Base-by-base conservation (phyloP, 2,888 invertebrate genomes). In the Thalpophila matura region DNA sequence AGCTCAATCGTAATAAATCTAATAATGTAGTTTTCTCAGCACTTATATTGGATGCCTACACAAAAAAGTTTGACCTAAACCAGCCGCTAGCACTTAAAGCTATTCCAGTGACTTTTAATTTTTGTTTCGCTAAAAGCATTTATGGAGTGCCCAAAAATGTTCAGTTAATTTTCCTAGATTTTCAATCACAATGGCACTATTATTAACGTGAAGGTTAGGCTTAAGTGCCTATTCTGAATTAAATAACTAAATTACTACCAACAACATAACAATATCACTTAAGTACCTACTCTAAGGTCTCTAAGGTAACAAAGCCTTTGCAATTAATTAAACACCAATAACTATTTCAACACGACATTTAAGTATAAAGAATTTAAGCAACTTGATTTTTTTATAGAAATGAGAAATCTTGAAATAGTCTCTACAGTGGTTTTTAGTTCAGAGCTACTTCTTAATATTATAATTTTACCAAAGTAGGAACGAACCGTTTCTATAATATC, bases 91-190 rank as follows among this genome's bases (percentile, higher is more conserved):
- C 70, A 46, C 38, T 53, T 22, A 40, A 35, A 69, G 43, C 18
- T 29, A 50, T 69, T 60, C 3, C 29, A 46, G 14, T 62, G 14
- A 35, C n/a, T 47, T 62, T 14, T 0, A 22, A 7, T 33, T 49
- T 70, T 62, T 45, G 29, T 51, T 46, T 29, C n/a, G 38, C 26
- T 46, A 62, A 69, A 69, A 62, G 53, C 53, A 35, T 37, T 51
- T 70, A 40, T 35, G 10, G 27, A 24, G 6, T 16, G 0, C 12
- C 26, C 4, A 31, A 43, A 37, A 31, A 22, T 43, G 37, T 45
- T 26, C 10, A 29, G 14, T 31, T 0, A 2, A 27, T 45, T 55
- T 43, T 29, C 35, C 24, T n/a, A 43, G 12, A 38, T 18, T 57
- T 31, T 5, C 14, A 31, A 24, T 37, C 14, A 12, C 12, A 20